Conservation (phyloP, 2,797 vertebrate genomes). For the Melanotaenia pygmaea region DNA sequence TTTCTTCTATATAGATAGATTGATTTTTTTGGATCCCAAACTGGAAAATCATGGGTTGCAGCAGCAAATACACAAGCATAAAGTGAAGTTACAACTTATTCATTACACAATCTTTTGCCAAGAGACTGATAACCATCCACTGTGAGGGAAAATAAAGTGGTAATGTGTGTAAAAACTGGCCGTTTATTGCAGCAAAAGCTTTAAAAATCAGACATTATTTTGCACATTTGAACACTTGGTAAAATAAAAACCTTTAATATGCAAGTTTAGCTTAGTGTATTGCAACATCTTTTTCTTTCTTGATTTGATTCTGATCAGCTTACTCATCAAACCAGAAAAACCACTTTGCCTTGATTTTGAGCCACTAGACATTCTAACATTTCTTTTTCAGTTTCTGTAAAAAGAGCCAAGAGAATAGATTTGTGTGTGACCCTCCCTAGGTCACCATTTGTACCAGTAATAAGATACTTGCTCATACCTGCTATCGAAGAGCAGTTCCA, state of each 20-base stretch:
- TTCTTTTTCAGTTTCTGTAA: background rate
- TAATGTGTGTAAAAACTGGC: no score
- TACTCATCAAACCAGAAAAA: background rate
- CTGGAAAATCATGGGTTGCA: no score
- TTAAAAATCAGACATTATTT: background rate
- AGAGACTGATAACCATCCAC: no score
- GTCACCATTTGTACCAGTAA: slow-evolving; percentile 44
- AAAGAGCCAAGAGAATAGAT: slow-evolving; percentile 9
- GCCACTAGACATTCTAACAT: slow-evolving; percentile 3
- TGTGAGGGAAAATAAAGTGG: no score
- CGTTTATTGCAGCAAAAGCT: no score
- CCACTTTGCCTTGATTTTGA: background rate
- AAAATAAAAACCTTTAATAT: background rate
- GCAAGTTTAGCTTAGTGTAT: background rate
- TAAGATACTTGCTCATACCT: slow-evolving; percentile 30
- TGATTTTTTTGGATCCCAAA: no score
- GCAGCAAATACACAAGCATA: no score
- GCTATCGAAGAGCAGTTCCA: slow-evolving; percentile 11
- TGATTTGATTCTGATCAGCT: background rate
- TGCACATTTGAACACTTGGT: background rate
- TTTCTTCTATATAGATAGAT: background rate
- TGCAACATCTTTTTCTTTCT: background rate
- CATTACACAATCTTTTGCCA: no score
- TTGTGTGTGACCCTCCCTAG: slow-evolving; percentile 30
- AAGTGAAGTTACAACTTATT: no score